A percentile compares a stretch with the other conserved stretches of the same genome.
Conservation (phyloP, 2,113 vertebrate species). For the Phylloscopus trochilus region DNA sequence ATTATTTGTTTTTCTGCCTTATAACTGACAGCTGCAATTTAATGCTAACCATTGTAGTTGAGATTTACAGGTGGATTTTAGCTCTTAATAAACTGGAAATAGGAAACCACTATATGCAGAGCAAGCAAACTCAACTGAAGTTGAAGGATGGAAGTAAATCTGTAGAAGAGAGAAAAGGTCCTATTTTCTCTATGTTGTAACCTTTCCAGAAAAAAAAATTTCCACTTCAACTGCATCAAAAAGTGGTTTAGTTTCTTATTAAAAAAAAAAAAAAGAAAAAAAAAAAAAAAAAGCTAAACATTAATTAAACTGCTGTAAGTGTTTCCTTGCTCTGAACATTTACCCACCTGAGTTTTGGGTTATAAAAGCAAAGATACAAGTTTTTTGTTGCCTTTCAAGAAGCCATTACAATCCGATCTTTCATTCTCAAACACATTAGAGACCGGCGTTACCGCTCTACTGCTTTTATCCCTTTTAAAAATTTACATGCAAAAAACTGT, state of each 20-base stretch:
- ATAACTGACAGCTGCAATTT: neutral
- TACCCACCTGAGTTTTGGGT: neutral
- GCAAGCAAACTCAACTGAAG: neutral
- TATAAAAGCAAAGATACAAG: neutral
- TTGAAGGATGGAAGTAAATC: neutral
- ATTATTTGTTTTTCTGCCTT: neutral
- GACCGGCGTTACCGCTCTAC: fast-evolving
- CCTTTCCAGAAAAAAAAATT: neutral
- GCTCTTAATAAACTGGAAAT: neutral
- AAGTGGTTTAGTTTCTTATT: neutral
- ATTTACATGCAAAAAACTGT: neutral
- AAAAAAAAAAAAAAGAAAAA: neutral
- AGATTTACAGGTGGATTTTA: neutral
- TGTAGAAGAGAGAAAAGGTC: neutral
- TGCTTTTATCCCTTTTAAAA: neutral
- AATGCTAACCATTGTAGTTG: neutral
- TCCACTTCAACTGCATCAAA: neutral
- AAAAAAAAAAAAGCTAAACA: neutral
- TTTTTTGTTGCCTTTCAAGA: neutral
- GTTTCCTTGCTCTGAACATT: neutral
- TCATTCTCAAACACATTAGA: neutral
- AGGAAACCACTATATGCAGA: neutral
- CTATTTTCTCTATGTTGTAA: neutral
- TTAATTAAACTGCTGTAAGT: neutral
- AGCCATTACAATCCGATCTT: neutral